A percentile compares a stretch with the other conserved stretches of the same genome.
Evolutionary conservation across 2,888 invertebrate genomes (phyloP).

Genomic region (Melanostoma scalare): DNA sequence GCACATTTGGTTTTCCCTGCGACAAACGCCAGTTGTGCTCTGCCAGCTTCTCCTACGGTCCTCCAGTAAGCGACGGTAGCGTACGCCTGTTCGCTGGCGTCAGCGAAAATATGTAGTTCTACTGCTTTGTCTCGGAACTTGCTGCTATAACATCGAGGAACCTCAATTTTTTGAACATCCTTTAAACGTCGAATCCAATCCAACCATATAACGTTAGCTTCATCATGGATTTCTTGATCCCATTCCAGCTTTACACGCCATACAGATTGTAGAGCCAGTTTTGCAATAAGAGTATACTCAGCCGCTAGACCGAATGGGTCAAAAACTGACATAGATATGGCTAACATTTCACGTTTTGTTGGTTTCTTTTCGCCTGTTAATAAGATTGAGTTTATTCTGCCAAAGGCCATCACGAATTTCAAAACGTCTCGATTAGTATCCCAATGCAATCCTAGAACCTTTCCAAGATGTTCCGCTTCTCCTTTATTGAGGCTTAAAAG

Average conservation of each 20-base stretch:
- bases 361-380: slow-evolving; percentile 28
- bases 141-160: not conserved
- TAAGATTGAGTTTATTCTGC: slow-evolving; percentile 35
- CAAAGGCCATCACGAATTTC: slow-evolving; percentile 46
- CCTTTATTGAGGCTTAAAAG: slow-evolving; percentile 1
- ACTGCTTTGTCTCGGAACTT: not conserved
- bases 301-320: not conserved
- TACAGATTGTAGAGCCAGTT: not conserved
- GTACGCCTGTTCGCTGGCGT: not conserved
- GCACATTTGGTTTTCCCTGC: slow-evolving; percentile 35
- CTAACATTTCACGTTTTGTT: slow-evolving; percentile 23
- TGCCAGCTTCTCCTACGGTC: too few species aligned
- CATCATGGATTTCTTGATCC: not conserved
- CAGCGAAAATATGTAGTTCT: slow-evolving; percentile 12
- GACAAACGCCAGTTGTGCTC: slow-evolving; percentile 29
- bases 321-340: not conserved
- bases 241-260: not conserved
- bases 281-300: not conserved
- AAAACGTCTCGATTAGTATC: slow-evolving; percentile 22
- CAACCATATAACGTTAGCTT: slow-evolving; percentile 4
- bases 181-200: slow-evolving; percentile 2
- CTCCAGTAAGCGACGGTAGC: too few species aligned
- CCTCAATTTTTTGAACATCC: not conserved
- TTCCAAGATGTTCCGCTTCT: not conserved
- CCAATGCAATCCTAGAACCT: slow-evolving; percentile 61